Evolutionary conservation across 2,113 vertebrate species (phyloP).

Genomic region (Caranx ignobilis): DNA sequence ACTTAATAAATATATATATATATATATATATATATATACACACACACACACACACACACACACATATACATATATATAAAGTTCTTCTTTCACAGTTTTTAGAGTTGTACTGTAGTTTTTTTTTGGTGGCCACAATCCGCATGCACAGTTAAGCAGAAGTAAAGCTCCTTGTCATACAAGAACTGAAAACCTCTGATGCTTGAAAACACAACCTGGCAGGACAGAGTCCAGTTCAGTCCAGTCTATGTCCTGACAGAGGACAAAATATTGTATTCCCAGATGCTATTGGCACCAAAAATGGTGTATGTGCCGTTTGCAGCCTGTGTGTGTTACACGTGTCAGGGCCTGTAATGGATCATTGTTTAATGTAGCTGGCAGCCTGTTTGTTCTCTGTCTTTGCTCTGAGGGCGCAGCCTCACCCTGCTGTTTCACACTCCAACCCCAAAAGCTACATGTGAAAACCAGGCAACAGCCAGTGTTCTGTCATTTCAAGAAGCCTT

Average conservation of each 20-base stretch:
- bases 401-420: conserved; percentile 41
- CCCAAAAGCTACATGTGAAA: background rate
- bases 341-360: conserved; percentile 22
- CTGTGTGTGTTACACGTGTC: background rate
- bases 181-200: background rate
- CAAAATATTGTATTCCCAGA: background rate
- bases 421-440: conserved; percentile 18
- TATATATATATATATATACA: too few relatives aligned
- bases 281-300: background rate
- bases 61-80: background rate
- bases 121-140: background rate
- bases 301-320: background rate
- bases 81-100: conserved; percentile 31
- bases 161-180: background rate
- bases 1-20: too few relatives aligned
- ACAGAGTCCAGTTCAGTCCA: background rate
- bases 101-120: background rate
- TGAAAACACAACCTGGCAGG: background rate
- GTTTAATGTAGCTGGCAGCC: conserved; percentile 49
- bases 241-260: background rate
- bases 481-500: background rate
- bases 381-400: conserved; percentile 59
- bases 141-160: background rate
- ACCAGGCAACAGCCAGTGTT: background rate
- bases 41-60: too few relatives aligned